Conservation (phyloP, 2,113 vertebrate genomes). For the Sceloporus undulatus region DNA sequence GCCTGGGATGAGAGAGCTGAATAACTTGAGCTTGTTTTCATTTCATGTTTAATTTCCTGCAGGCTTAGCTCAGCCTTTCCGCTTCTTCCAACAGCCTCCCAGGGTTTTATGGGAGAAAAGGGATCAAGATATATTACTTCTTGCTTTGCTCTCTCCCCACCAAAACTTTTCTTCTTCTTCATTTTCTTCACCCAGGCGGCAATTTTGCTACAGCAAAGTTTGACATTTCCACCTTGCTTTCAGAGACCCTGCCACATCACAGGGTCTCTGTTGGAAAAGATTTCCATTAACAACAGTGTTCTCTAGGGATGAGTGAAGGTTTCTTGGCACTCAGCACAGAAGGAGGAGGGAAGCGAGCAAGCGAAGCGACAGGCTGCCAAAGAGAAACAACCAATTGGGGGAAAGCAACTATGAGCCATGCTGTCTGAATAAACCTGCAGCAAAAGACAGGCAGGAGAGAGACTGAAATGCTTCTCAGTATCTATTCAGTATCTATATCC, state of each 20-base stretch:
- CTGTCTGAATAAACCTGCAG: background rate
- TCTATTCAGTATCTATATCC: background rate
- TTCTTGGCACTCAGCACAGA: background rate
- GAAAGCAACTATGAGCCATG: background rate
- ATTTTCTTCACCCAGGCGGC: background rate
- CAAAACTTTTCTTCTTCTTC: constrained; percentile 27
- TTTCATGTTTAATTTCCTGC: constrained; percentile 99
- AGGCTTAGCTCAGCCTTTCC: constrained; percentile 88
- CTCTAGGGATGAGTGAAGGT: constrained; percentile 5
- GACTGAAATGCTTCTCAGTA: background rate
- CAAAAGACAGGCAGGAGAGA: background rate
- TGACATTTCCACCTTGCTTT: constrained; percentile 63
- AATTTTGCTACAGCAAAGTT: constrained; percentile 31
- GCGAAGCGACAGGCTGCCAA: background rate
- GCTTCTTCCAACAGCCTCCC: constrained; percentile 82
- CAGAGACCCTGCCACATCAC: constrained; percentile 26
- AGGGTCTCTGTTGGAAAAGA: constrained; percentile 48
- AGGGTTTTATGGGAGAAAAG: constrained; percentile 78
- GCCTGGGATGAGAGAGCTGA: constrained; percentile 86
- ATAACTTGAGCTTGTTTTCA: constrained; percentile 92
- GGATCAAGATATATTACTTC: constrained; percentile 73
- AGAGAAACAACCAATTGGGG: background rate
- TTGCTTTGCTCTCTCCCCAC: constrained; percentile 49
- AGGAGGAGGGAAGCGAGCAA: constrained; percentile 14
- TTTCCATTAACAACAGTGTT: constrained; percentile 55